phyloP scores from a whole-genome alignment of 2,888 invertebrate genomes.

The Pandemis cinnamomeana region DNA sequence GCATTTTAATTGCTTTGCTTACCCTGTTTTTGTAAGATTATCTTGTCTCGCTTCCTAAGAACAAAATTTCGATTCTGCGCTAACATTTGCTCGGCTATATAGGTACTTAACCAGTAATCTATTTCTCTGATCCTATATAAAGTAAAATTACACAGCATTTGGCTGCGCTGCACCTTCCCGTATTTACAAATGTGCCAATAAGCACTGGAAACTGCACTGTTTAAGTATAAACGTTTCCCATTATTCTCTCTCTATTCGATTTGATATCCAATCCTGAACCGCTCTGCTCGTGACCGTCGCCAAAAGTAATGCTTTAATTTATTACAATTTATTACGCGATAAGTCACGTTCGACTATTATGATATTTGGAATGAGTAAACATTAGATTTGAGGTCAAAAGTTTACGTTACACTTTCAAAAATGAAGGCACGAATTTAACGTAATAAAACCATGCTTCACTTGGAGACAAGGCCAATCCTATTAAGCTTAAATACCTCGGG shows the following conservation, averaged over 20 bases:
- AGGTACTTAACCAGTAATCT: not conserved
- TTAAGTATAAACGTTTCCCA: not conserved
- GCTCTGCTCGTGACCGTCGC: not conserved
- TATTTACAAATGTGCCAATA: too few relatives aligned
- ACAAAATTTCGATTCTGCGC: not conserved
- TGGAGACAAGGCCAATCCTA: too few relatives aligned
- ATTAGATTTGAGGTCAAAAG: too few relatives aligned
- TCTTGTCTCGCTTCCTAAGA: slow-evolving; percentile 32
- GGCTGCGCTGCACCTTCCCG: too few relatives aligned
- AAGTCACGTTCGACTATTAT: not conserved
- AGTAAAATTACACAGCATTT: too few relatives aligned
- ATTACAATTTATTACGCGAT: not conserved
- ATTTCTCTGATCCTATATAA: not conserved
- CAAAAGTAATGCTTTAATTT: not conserved
- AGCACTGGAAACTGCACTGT: too few relatives aligned
- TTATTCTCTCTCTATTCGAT: not conserved
- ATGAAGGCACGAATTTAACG: too few relatives aligned
- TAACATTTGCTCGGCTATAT: not conserved
- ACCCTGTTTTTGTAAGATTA: slow-evolving; percentile 50
- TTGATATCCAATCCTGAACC: too few relatives aligned
- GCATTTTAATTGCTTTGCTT: slow-evolving; percentile 69
- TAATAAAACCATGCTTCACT: too few relatives aligned
- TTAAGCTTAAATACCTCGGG: too few relatives aligned
- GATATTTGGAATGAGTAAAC: not conserved
- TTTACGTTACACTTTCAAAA: too few relatives aligned